Percentiles rank a stretch among this genome's conserved stretches.
Conservation (phyloP, 2,888 invertebrate species). For the Agrochola circellaris region DNA sequence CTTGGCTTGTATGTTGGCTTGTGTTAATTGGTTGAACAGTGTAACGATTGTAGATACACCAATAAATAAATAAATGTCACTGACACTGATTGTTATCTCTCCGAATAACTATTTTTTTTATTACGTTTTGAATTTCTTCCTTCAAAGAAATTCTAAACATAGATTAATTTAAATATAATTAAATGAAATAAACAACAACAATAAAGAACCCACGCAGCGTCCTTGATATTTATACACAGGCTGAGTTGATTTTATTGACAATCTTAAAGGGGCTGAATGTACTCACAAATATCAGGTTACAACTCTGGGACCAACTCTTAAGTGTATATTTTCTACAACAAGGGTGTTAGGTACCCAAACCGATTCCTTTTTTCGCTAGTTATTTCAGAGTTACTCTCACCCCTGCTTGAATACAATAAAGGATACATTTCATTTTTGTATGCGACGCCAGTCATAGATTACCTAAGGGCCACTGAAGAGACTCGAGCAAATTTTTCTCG, state of each 20-base stretch:
- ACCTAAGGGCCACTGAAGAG: neutral
- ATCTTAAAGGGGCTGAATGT: neutral
- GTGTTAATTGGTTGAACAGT: neutral
- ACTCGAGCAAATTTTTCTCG: neutral
- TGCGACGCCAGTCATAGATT: neutral
- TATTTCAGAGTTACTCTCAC: neutral
- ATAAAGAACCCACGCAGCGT: neutral
- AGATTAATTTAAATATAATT: constrained; percentile 9
- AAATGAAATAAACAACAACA: constrained; percentile 17
- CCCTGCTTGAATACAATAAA: neutral
- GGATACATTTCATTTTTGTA: neutral
- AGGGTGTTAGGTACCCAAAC: neutral
- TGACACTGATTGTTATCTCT: neutral
- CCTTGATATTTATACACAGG: neutral
- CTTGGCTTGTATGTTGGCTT: neutral
- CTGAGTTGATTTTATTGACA: neutral
- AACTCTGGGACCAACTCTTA: neutral
- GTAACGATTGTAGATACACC: neutral
- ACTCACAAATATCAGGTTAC: neutral
- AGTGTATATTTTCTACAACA: neutral
- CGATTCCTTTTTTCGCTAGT: neutral
- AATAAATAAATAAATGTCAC: neutral
- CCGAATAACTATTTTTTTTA: neutral
- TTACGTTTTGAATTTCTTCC: neutral
- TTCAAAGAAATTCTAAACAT: constrained; percentile 3